Evolutionary conservation across 2,888 invertebrate species (phyloP).

Genomic region (Anaspis maculata): DNA sequence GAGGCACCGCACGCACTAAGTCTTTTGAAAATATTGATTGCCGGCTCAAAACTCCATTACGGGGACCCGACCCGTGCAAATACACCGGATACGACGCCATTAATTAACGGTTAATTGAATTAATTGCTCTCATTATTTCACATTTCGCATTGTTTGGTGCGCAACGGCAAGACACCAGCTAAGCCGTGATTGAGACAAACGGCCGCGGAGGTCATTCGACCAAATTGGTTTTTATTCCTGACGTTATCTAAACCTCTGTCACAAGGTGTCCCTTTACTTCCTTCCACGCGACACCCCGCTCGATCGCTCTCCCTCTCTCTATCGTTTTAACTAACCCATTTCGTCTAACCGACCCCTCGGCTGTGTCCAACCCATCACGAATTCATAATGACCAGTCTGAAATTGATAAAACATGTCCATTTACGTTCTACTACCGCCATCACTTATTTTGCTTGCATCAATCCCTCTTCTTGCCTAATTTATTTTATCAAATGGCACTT

Average conservation of each 20-base stretch:
- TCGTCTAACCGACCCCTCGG: no score
- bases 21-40: constrained; percentile 41
- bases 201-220: constrained; percentile 39
- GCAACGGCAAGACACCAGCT: constrained; percentile 34
- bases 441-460: no score
- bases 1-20: constrained; percentile 14
- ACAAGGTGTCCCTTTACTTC: constrained; percentile 26
- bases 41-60: constrained; percentile 46
- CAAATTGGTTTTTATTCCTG: constrained; percentile 43
- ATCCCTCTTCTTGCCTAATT: no score
- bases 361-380: no score
- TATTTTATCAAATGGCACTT: no score
- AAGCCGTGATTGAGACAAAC: constrained; percentile 44
- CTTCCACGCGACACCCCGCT: constrained; percentile 1
- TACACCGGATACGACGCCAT: constrained; percentile 45
- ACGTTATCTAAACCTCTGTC: constrained; percentile 25
- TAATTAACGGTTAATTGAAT: constrained; percentile 50
- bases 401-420: no score
- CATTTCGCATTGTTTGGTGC: constrained; percentile 39
- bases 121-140: constrained; percentile 48
- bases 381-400: no score
- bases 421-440: no score
- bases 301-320: no score
- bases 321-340: no score
- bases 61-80: constrained; percentile 40